Percentiles rank a stretch among this genome's conserved stretches.
Conservation (phyloP, 1,140 invertebrate genomes). For the Gryllus bimaculatus region DNA sequence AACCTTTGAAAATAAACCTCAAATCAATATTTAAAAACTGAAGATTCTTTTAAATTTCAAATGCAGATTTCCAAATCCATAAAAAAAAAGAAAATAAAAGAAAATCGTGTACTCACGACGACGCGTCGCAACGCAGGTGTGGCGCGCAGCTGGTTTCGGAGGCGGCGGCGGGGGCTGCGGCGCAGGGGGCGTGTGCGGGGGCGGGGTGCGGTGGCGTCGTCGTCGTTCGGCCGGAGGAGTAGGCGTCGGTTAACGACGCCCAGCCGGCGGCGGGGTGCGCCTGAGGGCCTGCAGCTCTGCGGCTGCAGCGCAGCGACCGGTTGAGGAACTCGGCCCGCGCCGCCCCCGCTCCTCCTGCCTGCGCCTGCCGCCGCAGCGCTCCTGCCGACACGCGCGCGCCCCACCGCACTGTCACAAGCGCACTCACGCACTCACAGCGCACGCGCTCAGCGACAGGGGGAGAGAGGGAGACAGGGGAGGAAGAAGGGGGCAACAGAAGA, state of each 20-base stretch:
- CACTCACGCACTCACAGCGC: not conserved
- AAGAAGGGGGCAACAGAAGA: too few species aligned
- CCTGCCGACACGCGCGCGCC: slow-evolving; percentile 47
- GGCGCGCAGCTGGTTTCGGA: slow-evolving; percentile 15
- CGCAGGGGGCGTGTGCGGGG: too few species aligned
- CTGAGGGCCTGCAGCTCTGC: slow-evolving; percentile 86
- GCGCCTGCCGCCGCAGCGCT: slow-evolving; percentile 73
- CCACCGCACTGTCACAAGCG: not conserved
- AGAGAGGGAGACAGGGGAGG: too few species aligned
- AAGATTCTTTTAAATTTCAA: too few species aligned
- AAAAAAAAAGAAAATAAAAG: not conserved
- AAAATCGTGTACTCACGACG: slow-evolving; percentile 24
- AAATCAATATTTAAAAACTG: too few species aligned
- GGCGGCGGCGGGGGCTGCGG: not conserved
- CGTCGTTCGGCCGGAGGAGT: slow-evolving; percentile 51
- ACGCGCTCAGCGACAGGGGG: too few species aligned
- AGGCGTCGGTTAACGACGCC: slow-evolving; percentile 80
- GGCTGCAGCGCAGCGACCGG: slow-evolving; percentile 84
- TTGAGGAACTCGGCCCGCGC: slow-evolving; percentile 82
- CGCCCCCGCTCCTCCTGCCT: slow-evolving; percentile 74
- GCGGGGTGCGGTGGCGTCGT: not conserved
- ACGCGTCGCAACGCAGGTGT: slow-evolving; percentile 25
- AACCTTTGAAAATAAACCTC: too few species aligned
- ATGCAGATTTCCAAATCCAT: too few species aligned
- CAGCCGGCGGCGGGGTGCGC: slow-evolving; percentile 39